Evolutionary conservation across 2,797 vertebrate genomes (phyloP).

Genomic region (Halcyon leucocephala): DNA sequence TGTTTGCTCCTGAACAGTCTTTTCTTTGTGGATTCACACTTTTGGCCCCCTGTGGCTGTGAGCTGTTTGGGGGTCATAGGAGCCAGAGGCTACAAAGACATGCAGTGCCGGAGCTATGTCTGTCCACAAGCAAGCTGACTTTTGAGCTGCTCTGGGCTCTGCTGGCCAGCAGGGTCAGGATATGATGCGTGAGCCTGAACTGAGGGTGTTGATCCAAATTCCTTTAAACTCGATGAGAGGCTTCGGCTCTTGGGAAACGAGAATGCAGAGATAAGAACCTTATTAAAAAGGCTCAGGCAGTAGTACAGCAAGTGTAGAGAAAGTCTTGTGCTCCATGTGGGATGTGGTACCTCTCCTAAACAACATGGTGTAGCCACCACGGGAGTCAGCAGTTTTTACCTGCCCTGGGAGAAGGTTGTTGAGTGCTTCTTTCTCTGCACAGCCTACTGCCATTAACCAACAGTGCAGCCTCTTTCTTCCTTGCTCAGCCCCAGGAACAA

Average conservation of each 20-base stretch:
- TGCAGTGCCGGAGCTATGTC: accelerated
- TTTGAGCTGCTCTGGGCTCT: background rate
- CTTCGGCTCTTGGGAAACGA: background rate
- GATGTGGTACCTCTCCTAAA: background rate
- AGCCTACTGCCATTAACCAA: background rate
- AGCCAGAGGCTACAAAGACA: background rate
- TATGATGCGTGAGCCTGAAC: background rate
- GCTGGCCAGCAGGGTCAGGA: background rate
- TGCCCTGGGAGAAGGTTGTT: background rate
- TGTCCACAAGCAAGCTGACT: background rate
- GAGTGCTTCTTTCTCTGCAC: background rate
- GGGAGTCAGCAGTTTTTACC: background rate
- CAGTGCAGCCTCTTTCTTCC: background rate
- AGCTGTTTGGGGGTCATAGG: background rate
- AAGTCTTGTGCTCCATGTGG: background rate
- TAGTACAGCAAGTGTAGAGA: background rate
- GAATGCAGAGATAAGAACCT: background rate
- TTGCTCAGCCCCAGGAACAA: background rate
- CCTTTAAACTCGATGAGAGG: background rate
- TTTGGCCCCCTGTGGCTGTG: background rate
- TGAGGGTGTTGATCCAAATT: background rate
- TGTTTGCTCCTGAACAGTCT: background rate
- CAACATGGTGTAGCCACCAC: background rate
- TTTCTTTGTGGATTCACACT: background rate
- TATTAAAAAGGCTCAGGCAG: background rate